These are phyloP conservation scores for Leistus spinibarbis DNA, from an alignment of 2,888 invertebrate species.

Conservation along the genomic window DNA sequence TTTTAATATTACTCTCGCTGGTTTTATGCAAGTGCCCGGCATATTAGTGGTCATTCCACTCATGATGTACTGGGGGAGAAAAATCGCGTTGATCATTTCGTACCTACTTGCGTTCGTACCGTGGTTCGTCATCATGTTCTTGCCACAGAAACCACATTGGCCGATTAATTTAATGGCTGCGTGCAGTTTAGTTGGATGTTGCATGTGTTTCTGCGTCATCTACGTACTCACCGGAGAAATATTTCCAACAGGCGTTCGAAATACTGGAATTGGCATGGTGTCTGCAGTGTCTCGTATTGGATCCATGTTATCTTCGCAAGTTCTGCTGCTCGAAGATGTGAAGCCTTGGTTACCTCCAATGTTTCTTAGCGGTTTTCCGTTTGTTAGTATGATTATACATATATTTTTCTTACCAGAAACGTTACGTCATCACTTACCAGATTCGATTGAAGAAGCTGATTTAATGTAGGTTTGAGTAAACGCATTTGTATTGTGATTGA, in stretches of 20 bases:
- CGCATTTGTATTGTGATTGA: no score
- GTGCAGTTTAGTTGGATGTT: conserved; percentile 78
- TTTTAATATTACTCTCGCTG: conserved; percentile 80
- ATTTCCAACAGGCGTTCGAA: conserved; percentile 89
- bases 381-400: conserved; percentile 71
- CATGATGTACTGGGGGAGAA: conserved; percentile 66
- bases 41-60: conserved; percentile 61
- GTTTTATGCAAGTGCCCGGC: conserved; percentile 68
- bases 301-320: conserved; percentile 83
- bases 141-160: conserved; percentile 61
- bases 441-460: conserved; percentile 82
- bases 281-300: conserved; percentile 86
- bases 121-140: conserved; percentile 67
- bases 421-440: conserved; percentile 73
- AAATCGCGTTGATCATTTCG: conserved; percentile 67
- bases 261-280: conserved; percentile 83
- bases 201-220: conserved; percentile 81
- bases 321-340: conserved; percentile 62
- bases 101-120: conserved; percentile 69
- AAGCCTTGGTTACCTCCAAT: conserved; percentile 70
- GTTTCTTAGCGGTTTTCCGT: conserved; percentile 72
- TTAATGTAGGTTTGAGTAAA: background rate
- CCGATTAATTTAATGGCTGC: conserved; percentile 69
- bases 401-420: conserved; percentile 78
- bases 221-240: conserved; percentile 88